Percentiles rank a stretch among this genome's conserved stretches.
Conservation (phyloP, 2,797 vertebrate genomes). For the Tragelaphus oryx region DNA sequence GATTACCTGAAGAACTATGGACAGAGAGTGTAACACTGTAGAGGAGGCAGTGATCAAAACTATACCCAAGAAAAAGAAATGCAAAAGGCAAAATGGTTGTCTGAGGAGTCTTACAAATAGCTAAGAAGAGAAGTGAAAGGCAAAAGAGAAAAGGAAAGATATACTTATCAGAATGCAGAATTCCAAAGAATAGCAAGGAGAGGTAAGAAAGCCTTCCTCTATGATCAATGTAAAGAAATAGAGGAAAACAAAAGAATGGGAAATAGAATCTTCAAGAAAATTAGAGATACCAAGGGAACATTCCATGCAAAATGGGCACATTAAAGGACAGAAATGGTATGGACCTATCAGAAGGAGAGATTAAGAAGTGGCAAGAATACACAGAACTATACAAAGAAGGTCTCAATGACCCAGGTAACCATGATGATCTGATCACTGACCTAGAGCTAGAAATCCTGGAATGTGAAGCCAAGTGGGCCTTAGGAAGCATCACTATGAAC, state of each 20-base stretch:
- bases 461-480: not conserved
- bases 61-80: not conserved
- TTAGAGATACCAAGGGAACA: not conserved
- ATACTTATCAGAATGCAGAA: not conserved
- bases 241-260: not conserved
- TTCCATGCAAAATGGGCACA: not conserved
- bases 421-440: not conserved
- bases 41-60: not conserved
- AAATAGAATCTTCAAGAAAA: not conserved
- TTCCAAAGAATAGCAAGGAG: not conserved
- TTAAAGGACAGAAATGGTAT: not conserved
- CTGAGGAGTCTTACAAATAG: not conserved
- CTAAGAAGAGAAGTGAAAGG: not conserved
- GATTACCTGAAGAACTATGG: not conserved
- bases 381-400: not conserved
- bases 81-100: not conserved
- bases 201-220: not conserved
- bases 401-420: not conserved
- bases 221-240: not conserved
- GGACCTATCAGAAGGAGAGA: not conserved
- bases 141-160: not conserved
- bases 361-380: not conserved
- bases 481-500: not conserved
- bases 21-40: not conserved
- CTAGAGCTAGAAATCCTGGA: not conserved